These are phyloP conservation scores for Muntiacus reevesi DNA, from an alignment of 2,113 vertebrate species.

Conservation along the genomic window DNA sequence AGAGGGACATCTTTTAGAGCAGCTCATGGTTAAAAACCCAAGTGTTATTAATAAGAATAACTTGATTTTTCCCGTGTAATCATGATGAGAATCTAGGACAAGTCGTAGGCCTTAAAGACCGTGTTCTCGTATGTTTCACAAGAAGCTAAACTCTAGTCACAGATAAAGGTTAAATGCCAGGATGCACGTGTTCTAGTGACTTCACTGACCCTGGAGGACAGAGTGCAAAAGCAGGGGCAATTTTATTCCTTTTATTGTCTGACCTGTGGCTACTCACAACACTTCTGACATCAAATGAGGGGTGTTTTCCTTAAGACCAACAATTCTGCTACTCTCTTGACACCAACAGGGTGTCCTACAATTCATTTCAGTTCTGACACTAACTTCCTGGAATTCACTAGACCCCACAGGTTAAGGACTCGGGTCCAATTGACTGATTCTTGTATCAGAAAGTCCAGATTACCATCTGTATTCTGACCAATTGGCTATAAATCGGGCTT, in stretches of 20 bases:
- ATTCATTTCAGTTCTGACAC: neutral
- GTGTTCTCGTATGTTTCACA: neutral
- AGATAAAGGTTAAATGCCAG: neutral
- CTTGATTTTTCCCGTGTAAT: too few relatives aligned
- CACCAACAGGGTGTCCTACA: neutral
- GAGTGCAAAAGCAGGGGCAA: neutral
- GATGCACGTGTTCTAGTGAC: rapidly evolving
- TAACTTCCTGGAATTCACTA: neutral
- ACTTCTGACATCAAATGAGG: neutral
- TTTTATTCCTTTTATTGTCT: neutral
- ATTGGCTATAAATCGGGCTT: neutral
- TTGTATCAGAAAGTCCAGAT: neutral
- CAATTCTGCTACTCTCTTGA: neutral
- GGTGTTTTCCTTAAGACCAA: neutral
- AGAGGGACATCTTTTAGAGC: rapidly evolving
- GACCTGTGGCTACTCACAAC: neutral
- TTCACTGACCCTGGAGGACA: neutral
- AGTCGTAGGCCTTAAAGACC: too few relatives aligned
- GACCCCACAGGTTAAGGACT: neutral
- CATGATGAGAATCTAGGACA: rapidly evolving
- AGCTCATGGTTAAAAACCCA: neutral
- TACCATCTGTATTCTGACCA: neutral
- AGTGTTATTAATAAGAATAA: rapidly evolving
- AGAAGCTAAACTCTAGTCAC: neutral
- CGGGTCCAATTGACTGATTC: too few relatives aligned